Conservation (phyloP, 1,140 invertebrate genomes). For the Trachelipus rathkii region DNA sequence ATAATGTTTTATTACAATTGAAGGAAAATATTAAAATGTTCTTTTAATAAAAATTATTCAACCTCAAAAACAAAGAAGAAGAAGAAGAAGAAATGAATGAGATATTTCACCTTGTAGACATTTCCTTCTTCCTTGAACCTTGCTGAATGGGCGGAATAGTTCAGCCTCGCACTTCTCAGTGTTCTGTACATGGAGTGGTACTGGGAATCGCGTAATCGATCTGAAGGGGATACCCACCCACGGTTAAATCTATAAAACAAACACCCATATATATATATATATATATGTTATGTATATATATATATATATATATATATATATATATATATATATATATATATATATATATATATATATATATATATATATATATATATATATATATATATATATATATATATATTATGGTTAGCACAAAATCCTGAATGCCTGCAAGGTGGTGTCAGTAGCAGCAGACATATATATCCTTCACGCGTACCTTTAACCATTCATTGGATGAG, state of each 20-base stretch:
- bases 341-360: not conserved
- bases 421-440: too few relatives aligned
- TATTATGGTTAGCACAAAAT: not conserved
- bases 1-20: too few relatives aligned
- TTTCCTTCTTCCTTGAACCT: conserved; percentile 40
- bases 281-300: too few relatives aligned
- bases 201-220: conserved; percentile 32
- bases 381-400: not conserved
- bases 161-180: conserved; percentile 35
- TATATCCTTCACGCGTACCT: too few relatives aligned
- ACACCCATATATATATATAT: too few relatives aligned
- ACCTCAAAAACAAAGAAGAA: too few relatives aligned
- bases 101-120: conserved; percentile 35
- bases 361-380: not conserved
- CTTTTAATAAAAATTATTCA: too few relatives aligned
- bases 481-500: too few relatives aligned
- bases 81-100: not conserved
- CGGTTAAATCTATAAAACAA: conserved; percentile 42
- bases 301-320: not conserved
- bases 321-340: not conserved
- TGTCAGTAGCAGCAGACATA: too few relatives aligned
- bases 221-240: conserved; percentile 32
- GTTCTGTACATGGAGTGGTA: conserved; percentile 46
- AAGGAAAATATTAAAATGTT: too few relatives aligned
- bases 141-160: conserved; percentile 34